These are phyloP conservation scores for Hippoglossus stenolepis DNA, from an alignment of 2,113 vertebrate genomes.

Conservation along the genomic window DNA sequence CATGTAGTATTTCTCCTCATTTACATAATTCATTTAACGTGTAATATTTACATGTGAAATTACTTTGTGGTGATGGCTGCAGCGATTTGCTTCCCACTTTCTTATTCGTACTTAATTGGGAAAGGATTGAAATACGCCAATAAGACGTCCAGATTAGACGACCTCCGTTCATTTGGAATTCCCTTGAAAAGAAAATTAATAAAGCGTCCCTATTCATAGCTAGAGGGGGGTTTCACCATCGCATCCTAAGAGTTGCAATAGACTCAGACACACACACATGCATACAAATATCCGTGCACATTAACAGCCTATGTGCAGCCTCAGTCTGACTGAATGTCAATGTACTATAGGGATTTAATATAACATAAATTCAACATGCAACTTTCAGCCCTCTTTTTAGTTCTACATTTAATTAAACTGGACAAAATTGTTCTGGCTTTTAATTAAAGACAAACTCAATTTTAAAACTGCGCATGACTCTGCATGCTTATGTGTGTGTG, in stretches of 20 bases:
- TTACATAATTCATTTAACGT: conserved; percentile 34
- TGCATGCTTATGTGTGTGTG: conserved; percentile 32
- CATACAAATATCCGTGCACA: neutral
- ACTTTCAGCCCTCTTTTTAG: conserved; percentile 41
- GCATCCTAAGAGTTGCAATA: conserved; percentile 14
- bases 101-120: conserved; percentile 20
- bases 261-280: conserved; percentile 1
- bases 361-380: conserved; percentile 37
- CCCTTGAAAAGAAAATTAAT: conserved; percentile 31
- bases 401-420: conserved; percentile 66
- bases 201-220: conserved; percentile 27
- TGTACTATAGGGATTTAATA: conserved; percentile 23
- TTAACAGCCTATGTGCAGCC: neutral
- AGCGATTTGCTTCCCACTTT: conserved; percentile 17
- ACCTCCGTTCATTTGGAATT: conserved; percentile 23
- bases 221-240: conserved; percentile 22
- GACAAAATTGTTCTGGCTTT: conserved; percentile 49
- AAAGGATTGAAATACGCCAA: neutral
- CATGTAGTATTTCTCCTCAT: conserved; percentile 19
- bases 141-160: conserved; percentile 39
- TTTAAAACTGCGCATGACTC: conserved; percentile 48
- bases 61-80: conserved; percentile 20
- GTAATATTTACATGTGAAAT: conserved; percentile 42
- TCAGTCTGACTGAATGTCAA: conserved; percentile 11
- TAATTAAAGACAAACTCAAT: conserved; percentile 66